These are phyloP conservation scores for Sylvia atricapilla DNA, from an alignment of 2,113 vertebrate species.

Conservation along the genomic window DNA sequence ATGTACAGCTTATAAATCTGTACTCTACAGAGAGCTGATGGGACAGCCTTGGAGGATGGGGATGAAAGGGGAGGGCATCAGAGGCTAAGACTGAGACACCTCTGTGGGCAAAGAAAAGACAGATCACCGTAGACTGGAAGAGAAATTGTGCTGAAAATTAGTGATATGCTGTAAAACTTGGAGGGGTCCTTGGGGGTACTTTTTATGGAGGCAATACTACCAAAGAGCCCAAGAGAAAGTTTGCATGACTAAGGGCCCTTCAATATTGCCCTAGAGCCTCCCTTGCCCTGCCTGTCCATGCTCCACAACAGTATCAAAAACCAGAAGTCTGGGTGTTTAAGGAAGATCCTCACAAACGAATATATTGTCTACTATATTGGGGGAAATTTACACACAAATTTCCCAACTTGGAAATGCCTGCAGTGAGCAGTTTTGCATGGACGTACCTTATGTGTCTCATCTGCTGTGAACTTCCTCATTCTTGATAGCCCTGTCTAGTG, in stretches of 20 bases:
- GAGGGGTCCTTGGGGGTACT: neutral
- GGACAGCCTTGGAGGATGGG: neutral
- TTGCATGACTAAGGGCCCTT: neutral
- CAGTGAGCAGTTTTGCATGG: neutral
- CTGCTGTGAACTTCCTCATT: neutral
- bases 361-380: neutral
- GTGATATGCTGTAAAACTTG: neutral
- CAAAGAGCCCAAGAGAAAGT: neutral
- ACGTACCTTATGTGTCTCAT: neutral
- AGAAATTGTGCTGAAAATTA: neutral
- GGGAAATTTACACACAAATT: neutral
- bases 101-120: neutral
- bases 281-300: neutral
- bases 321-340: neutral
- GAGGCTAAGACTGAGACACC: neutral
- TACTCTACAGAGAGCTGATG: neutral
- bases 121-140: neutral
- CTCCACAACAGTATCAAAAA: neutral
- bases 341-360: neutral
- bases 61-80: neutral
- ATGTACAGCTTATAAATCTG: conserved; percentile 19
- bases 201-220: neutral
- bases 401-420: neutral
- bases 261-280: neutral
- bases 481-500: neutral